Percentiles rank a stretch among this genome's conserved stretches.
These are phyloP conservation scores for Zeuzera pyrina DNA, from an alignment of 2,888 invertebrate species.

Conservation along the genomic window DNA sequence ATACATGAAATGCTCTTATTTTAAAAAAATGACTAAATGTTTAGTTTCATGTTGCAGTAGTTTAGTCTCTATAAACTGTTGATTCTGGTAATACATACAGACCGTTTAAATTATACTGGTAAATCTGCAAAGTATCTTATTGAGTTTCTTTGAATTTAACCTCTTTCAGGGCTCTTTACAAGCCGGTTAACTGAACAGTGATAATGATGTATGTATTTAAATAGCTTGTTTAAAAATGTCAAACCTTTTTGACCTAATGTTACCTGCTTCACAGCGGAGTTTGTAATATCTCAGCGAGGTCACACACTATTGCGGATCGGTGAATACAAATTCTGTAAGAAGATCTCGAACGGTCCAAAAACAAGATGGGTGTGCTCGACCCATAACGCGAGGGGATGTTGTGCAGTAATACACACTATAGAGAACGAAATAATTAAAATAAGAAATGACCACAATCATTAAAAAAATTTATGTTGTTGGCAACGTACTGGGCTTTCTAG, in stretches of 20 bases:
- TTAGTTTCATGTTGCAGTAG: no score
- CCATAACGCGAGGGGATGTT: constrained; percentile 16
- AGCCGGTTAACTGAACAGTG: no score
- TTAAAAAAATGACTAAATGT: no score
- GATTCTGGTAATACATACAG: no score
- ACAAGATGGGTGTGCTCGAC: constrained; percentile 20
- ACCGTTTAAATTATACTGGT: no score
- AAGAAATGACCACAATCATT: constrained; percentile 18
- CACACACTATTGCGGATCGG: constrained; percentile 18
- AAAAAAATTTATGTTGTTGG: no score
- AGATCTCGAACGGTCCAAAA: constrained; percentile 10
- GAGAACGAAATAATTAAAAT: constrained; percentile 14
- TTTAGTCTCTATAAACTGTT: no score
- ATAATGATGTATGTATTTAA: neutral
- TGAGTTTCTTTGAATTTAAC: no score
- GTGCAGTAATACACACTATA: constrained; percentile 17
- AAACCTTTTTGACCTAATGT: neutral
- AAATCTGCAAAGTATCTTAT: no score
- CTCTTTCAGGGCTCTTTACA: no score
- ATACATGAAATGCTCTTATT: no score
- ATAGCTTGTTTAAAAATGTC: neutral
- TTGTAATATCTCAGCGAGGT: constrained; percentile 19
- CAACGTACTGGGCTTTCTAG: no score
- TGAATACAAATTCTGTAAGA: constrained; percentile 22
- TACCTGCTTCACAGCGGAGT: constrained; percentile 16